phyloP scores from a whole-genome alignment of 2,113 vertebrate genomes.

The Odocoileus virginianus region DNA sequence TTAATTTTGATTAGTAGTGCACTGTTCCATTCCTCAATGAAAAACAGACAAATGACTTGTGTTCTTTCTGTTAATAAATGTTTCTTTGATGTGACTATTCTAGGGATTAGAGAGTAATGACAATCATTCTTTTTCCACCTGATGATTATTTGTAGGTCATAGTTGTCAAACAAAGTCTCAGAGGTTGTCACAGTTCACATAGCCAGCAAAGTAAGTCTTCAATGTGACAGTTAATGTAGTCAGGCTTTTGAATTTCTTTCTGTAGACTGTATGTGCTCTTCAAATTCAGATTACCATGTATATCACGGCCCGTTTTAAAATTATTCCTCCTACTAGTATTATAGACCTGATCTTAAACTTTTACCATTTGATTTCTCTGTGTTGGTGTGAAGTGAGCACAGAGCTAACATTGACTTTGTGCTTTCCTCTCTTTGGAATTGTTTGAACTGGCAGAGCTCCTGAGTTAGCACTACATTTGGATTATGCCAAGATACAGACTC shows the following conservation, averaged over 20 bases:
- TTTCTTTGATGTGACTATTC: neutral
- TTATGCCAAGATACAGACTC: neutral
- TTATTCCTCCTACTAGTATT: neutral
- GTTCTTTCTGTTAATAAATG: neutral
- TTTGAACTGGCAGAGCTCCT: conserved; percentile 64
- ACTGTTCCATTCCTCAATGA: neutral
- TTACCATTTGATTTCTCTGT: neutral
- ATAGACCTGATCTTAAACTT: neutral
- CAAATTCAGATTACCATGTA: neutral
- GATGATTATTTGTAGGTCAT: neutral
- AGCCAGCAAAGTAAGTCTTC: neutral
- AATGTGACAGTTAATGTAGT: neutral
- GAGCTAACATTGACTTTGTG: neutral
- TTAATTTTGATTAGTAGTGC: neutral
- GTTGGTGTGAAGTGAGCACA: neutral
- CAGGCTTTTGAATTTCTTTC: neutral
- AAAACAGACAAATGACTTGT: neutral
- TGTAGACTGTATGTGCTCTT: neutral
- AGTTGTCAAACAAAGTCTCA: neutral
- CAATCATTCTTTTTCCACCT: neutral
- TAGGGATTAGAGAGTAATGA: neutral
- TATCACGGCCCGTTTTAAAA: neutral
- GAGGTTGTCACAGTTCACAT: neutral
- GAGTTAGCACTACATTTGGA: conserved; percentile 3
- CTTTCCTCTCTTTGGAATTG: conserved; percentile 52